phyloP scores from a whole-genome alignment of 2,113 vertebrate species.

The Sigmodon hispidus region DNA sequence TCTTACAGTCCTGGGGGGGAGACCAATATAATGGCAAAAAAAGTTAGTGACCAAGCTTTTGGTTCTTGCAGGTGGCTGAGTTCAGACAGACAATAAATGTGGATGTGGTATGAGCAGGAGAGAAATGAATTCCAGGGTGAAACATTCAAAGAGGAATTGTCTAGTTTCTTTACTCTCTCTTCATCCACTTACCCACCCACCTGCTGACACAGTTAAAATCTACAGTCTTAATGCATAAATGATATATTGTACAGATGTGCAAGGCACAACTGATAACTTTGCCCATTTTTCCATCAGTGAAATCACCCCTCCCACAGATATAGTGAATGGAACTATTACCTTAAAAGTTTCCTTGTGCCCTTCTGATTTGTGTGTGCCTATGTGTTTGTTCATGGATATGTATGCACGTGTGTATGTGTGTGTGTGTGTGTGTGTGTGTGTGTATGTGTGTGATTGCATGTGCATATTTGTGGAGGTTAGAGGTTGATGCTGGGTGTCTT shows the following conservation, averaged over 20 bases:
- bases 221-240: neutral
- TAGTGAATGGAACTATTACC: neutral
- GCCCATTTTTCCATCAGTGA: neutral
- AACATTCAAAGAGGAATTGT: neutral
- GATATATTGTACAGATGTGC: neutral
- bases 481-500: neutral
- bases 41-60: constrained; percentile 39
- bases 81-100: constrained; percentile 3
- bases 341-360: neutral
- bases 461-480: neutral
- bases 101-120: neutral
- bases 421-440: neutral
- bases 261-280: neutral
- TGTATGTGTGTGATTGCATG: neutral
- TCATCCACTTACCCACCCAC: neutral
- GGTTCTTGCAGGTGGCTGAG: neutral
- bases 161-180: neutral
- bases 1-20: neutral
- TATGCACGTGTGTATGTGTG: neutral
- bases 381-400: neutral
- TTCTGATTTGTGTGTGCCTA: neutral
- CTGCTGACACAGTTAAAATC: neutral
- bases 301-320: neutral
- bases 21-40: neutral
- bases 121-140: neutral